Evolutionary conservation across 2,888 invertebrate genomes (phyloP), one percentile per base, ranked within the genome.

Genomic region (Eristalinus sepulchralis): DNA sequence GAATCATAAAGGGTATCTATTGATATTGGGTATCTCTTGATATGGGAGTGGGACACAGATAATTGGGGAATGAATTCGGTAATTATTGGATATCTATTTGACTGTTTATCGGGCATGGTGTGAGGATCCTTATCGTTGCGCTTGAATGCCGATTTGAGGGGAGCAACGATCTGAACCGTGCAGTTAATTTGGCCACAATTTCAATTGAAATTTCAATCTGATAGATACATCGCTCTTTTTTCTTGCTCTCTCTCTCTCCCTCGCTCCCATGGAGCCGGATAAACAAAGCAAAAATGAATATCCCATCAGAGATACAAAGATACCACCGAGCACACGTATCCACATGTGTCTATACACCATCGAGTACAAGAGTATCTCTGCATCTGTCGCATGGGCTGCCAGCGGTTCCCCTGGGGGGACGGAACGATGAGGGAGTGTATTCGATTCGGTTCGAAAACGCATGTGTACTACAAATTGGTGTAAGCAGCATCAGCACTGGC

Each of bases 401-500:
- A 1, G 36, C 6, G 47, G n/a, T 17, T 6, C 47, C 4, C 3
- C 6, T 5, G 2, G 34, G 34, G 8, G 34, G 47, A 6, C 2
- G 17, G n/a, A n/a, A 17, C n/a, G 4, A 6, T 17, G 47, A 17
- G 47, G 47, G 47, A 47, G 11, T 20, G 39, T 60, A 17, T 53
- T 59, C 66, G 66, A 11, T 73, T 57, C 53, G 84, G 66, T 24
- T 68, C 22, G 33, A 53, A 67, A 78, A 83, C 86, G 86, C 86
- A 86, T 86, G 86, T 78, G 78, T 85, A 86, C 64, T 75, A 83
- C 82, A 86, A 86, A 86, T 83, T 86, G 86, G 57, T 76, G 63
- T 53, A 76, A 70, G 75, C 53, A 34, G 68, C 24, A 57, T 11
- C 57, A 57, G 57, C 57, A 57, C 10, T 1, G 22, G 57, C 55